Evolutionary conservation across 2,888 invertebrate species (phyloP).

Genomic region (Pasiphila rectangulata): DNA sequence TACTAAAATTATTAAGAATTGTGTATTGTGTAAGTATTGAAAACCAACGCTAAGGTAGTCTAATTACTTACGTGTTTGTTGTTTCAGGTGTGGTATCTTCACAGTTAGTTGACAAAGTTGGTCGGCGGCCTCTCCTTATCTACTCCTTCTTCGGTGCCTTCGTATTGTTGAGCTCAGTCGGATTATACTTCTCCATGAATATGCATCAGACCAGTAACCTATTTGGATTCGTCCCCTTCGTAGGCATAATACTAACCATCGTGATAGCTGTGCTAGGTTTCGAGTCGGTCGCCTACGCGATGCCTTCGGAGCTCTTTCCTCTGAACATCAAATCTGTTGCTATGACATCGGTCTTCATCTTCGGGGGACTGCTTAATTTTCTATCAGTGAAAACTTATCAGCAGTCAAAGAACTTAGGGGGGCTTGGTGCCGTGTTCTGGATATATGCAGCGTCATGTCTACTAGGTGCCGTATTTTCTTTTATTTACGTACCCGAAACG

Average conservation of each 20-base stretch:
- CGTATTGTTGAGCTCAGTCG: slow-evolving; percentile 41
- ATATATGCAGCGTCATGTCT: slow-evolving; percentile 65
- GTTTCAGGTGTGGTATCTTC: slow-evolving; percentile 61
- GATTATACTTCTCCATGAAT: slow-evolving; percentile 59
- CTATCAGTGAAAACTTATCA: slow-evolving; percentile 73
- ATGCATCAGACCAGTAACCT: slow-evolving; percentile 37
- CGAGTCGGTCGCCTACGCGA: slow-evolving; percentile 68
- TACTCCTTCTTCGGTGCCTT: slow-evolving; percentile 59
- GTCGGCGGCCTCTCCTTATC: slow-evolving; percentile 70
- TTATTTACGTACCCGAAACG: slow-evolving; percentile 75
- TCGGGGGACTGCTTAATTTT: slow-evolving; percentile 68
- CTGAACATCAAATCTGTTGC: slow-evolving; percentile 79
- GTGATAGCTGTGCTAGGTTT: slow-evolving; percentile 62
- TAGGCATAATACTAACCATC: slow-evolving; percentile 58
- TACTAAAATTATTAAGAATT: too few relatives aligned
- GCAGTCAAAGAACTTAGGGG: slow-evolving; percentile 61
- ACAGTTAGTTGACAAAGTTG: slow-evolving; percentile 55
- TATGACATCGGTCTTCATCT: slow-evolving; percentile 66
- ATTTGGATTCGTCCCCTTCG: slow-evolving; percentile 57
- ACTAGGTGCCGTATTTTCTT: slow-evolving; percentile 66
- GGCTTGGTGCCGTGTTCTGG: slow-evolving; percentile 72
- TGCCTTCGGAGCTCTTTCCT: slow-evolving; percentile 79
- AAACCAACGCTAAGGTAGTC: not conserved
- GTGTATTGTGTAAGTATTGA: too few relatives aligned
- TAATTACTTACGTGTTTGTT: slow-evolving; percentile 5